These are phyloP conservation scores for Erynnis tages DNA, from an alignment of 2,888 invertebrate species.

Conservation along the genomic window DNA sequence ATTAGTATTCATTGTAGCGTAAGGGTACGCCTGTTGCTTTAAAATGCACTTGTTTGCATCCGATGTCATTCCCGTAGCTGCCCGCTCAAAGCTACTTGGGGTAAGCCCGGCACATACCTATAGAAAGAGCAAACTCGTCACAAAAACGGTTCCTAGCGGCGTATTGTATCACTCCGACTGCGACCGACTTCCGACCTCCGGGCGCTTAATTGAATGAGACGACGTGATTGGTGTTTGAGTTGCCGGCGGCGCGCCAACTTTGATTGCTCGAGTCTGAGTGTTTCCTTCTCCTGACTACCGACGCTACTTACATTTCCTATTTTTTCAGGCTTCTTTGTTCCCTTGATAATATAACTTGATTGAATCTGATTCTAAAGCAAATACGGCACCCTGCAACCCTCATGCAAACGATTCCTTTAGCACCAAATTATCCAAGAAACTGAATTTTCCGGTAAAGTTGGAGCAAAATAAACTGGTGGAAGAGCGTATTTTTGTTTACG, in stretches of 20 bases:
- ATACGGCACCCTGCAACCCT: conserved; percentile 2
- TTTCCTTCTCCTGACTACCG: conserved; percentile 33
- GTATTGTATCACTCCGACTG: conserved; percentile 16
- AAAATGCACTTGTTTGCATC: no score
- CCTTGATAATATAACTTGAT: conserved; percentile 23
- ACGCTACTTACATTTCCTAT: conserved; percentile 28
- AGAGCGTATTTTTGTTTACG: background rate
- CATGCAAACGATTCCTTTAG: background rate
- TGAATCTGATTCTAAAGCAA: conserved; percentile 30
- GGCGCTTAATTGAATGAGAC: conserved; percentile 39
- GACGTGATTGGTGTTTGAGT: conserved; percentile 41
- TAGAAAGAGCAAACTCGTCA: background rate
- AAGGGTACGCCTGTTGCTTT: no score
- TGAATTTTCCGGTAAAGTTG: background rate
- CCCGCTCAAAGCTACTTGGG: no score
- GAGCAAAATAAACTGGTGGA: background rate
- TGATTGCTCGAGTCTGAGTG: conserved; percentile 33
- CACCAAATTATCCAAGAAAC: background rate
- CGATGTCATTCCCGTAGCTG: no score
- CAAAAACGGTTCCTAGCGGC: background rate
- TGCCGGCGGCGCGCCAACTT: conserved; percentile 33
- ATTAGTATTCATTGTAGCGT: no score
- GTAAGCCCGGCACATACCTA: no score
- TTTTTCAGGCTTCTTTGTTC: conserved; percentile 32
- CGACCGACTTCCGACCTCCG: conserved; percentile 33